These are phyloP conservation scores for Vicugna pacos DNA, from an alignment of 2,113 vertebrate species.

Conservation along the genomic window DNA sequence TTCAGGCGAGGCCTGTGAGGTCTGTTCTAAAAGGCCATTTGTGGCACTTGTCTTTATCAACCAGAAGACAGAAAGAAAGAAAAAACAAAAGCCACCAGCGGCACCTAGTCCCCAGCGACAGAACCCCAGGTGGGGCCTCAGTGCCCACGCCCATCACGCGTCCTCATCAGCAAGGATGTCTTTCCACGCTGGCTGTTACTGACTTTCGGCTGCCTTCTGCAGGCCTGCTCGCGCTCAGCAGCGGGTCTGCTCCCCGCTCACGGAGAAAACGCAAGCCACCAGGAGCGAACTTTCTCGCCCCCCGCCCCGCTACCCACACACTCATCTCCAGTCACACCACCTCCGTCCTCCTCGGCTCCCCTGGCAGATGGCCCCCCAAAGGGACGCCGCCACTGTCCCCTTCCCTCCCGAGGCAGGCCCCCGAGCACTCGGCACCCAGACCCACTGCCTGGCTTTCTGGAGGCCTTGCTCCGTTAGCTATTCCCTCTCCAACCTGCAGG, in stretches of 20 bases:
- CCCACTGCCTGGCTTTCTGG: neutral
- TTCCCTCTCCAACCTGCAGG: constrained; percentile 1
- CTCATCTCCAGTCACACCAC: neutral
- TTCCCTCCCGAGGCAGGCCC: neutral
- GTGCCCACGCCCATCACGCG: neutral
- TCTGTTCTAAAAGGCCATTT: constrained; percentile 37
- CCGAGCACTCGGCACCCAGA: neutral
- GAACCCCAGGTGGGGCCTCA: neutral
- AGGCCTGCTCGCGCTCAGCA: neutral
- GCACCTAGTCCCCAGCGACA: neutral
- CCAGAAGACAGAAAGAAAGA: neutral
- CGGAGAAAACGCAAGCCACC: neutral
- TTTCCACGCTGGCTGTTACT: neutral
- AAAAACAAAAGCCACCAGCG: neutral
- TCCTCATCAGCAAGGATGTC: neutral
- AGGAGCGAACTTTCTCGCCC: neutral
- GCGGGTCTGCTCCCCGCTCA: neutral
- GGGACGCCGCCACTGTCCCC: neutral
- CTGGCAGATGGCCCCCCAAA: neutral
- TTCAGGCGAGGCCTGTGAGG: neutral
- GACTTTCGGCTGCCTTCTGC: neutral
- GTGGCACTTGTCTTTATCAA: neutral
- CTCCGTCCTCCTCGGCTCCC: neutral
- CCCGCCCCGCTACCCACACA: neutral
- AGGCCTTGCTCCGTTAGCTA: neutral